Conservation (phyloP, 2,113 vertebrate genomes). For the Myocastor coypus region DNA sequence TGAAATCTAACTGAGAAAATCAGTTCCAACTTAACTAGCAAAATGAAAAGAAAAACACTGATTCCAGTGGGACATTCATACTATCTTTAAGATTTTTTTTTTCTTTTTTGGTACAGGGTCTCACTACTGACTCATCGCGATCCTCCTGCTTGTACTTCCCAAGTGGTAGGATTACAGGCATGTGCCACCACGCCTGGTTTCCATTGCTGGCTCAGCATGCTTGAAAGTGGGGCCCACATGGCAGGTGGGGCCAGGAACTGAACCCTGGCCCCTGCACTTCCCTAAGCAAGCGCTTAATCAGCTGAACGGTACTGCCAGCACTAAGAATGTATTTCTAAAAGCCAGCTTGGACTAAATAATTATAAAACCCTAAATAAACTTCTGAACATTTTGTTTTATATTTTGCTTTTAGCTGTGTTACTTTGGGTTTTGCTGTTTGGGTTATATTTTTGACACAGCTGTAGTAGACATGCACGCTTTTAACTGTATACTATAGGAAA, state of each 20-base stretch:
- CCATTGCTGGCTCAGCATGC: too few species aligned
- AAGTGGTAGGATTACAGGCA: too few species aligned
- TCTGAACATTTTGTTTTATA: background rate
- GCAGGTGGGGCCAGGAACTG: too few species aligned
- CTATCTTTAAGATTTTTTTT: background rate
- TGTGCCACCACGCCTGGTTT: too few species aligned
- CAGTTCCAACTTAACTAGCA: background rate
- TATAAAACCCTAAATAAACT: background rate
- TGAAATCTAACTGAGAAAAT: background rate
- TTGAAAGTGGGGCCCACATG: too few species aligned
- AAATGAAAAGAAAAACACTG: background rate
- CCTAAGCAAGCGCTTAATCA: too few species aligned
- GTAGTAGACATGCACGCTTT: background rate
- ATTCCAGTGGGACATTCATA: background rate
- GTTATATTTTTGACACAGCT: background rate
- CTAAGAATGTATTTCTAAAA: background rate
- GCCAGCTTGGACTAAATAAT: background rate
- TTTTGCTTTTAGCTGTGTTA: background rate
- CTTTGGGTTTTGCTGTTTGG: background rate
- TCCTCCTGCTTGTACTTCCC: too few species aligned
- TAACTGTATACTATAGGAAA: background rate
- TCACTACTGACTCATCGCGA: too few species aligned
- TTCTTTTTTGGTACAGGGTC: too few species aligned
- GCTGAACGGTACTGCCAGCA: too few species aligned
- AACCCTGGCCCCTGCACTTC: too few species aligned